phyloP scores from a whole-genome alignment of 2,797 vertebrate genomes.

The Pempheris klunzingeri region DNA sequence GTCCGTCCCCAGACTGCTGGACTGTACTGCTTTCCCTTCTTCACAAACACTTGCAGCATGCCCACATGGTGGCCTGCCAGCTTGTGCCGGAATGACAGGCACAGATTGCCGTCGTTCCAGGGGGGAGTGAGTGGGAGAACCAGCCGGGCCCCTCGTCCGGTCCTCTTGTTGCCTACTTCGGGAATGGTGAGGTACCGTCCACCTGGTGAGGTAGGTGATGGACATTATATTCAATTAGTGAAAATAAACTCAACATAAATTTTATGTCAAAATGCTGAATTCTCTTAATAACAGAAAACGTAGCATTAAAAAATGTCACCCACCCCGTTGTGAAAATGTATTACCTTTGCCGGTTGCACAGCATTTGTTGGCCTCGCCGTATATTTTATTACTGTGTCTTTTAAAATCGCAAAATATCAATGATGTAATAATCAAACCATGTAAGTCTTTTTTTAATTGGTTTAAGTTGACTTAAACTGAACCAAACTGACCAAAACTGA shows the following conservation, averaged over 20 bases:
- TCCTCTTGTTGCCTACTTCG: conserved; percentile 85
- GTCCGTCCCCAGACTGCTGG: conserved; percentile 94
- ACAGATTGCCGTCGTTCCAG: conserved; percentile 88
- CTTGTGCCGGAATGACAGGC: conserved; percentile 94
- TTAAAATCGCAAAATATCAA: not conserved
- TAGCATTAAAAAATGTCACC: not conserved
- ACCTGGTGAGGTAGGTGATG: conserved; percentile 77
- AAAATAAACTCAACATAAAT: not conserved
- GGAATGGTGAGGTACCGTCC: conserved; percentile 92
- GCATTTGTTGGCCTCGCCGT: not conserved
- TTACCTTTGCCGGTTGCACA: not conserved
- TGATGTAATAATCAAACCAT: not conserved
- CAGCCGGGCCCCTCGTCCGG: conserved; percentile 89
- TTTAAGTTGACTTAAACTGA: not conserved
- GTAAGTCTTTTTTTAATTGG: not conserved
- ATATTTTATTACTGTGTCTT: not conserved
- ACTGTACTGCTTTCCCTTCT: conserved; percentile 88
- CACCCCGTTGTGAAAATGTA: not conserved
- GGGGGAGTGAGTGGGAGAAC: conserved; percentile 87
- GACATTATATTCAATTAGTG: not conserved
- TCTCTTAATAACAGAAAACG: not conserved
- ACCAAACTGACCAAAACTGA: not conserved
- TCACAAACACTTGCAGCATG: conserved; percentile 93
- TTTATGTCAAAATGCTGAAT: not conserved
- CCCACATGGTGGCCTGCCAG: conserved; percentile 90